Conservation (phyloP, 35 echinoderm and acorn worm genomes). For the Stichopus chloronotus region DNA sequence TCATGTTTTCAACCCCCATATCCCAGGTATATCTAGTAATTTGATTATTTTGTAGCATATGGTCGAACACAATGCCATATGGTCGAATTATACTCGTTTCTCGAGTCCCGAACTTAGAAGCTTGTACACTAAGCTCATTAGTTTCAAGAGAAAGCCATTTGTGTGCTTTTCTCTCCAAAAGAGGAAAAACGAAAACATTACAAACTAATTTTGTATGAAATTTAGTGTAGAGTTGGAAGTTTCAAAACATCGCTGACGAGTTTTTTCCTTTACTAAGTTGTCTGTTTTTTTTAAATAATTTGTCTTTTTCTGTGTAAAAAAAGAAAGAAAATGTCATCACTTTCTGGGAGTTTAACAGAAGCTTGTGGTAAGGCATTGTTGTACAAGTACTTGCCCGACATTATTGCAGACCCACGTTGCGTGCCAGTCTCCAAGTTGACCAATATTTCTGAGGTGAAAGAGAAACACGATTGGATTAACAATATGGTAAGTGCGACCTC, state of each 20-base stretch:
- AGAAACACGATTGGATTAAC: neutral
- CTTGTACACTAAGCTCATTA: too few species aligned
- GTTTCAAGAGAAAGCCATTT: too few species aligned
- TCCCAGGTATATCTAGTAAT: too few species aligned
- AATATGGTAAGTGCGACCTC: neutral
- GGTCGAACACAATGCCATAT: too few species aligned
- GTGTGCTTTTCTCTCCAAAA: too few species aligned
- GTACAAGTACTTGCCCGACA: neutral
- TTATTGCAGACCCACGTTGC: neutral
- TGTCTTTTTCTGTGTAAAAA: too few species aligned
- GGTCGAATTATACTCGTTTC: too few species aligned
- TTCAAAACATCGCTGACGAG: neutral
- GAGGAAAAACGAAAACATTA: too few species aligned
- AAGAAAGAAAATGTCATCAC: neutral
- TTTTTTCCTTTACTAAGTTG: neutral
- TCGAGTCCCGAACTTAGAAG: too few species aligned
- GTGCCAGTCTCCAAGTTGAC: neutral
- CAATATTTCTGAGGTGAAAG: neutral
- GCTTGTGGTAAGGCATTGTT: neutral
- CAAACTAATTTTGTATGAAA: too few species aligned
- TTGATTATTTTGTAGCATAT: too few species aligned
- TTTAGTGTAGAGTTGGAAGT: neutral
- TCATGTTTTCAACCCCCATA: too few species aligned
- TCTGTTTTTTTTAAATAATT: neutral
- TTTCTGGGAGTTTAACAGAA: neutral